Base-by-base conservation (phyloP, 2,888 invertebrate genomes). In the Metopia argyrocephala region DNA sequence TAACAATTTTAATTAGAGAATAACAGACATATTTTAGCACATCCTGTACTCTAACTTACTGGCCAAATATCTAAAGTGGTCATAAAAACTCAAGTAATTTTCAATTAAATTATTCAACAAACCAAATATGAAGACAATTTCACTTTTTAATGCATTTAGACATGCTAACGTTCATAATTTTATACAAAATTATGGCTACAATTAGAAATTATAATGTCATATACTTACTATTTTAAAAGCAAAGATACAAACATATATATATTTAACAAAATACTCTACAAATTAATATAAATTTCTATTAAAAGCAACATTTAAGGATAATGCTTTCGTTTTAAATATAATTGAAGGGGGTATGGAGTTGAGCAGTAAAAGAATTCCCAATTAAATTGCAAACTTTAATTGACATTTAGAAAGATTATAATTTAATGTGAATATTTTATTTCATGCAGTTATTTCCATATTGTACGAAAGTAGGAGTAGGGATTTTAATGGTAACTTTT, bases 151-250 rank as follows among this genome's bases (percentile, higher is more conserved):
- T 9, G 21, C 65, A 57, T 48, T 52, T 52, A 25, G 15, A 4
- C 23, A 74, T 54, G 25, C 25, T 85, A 86, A 87, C 12, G 85
- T 85, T 85, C 86, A 86, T 85, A 86, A 86, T 82, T 82, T 83
- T 45, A 71, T 75, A 69, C 71, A 52, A 82, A 83, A 76, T 83
- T 76, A 83, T 80, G 61, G 75, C 71, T 12, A 20, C 56, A 79
- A 82, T 84, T 81, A 81, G 74, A 81, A 78, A 75, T 78, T 70
- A 62, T 61, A 66, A 61, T 70, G 28, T 48, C 74, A 70, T 81
- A 61, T 54, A 61, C 70, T 61, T 57, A n/a, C 3, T 31, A 31
- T 12, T 0, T 31, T 31, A 12, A 31, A 9, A 31, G 3, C 31
- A 7, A 31, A 7, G 12, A 31, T 31, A 31, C 7, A 2, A 0